A percentile compares a stretch with the other conserved stretches of the same genome.
These are phyloP conservation scores for Pseudocheirus occidentalis DNA, from an alignment of 2,797 vertebrate species.

Conservation along the genomic window DNA sequence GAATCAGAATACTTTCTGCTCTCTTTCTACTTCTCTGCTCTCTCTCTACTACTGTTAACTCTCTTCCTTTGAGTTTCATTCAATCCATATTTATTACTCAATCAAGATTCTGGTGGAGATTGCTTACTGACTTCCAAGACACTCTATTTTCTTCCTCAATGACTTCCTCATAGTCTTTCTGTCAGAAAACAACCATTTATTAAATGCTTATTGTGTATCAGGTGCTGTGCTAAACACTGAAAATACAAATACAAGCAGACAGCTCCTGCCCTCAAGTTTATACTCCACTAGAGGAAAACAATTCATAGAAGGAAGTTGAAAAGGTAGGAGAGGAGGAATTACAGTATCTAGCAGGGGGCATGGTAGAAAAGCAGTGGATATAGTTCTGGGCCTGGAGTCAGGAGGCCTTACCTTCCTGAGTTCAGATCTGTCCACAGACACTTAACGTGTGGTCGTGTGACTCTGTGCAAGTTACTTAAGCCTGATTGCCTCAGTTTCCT, in stretches of 20 bases:
- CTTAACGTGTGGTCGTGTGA: no score
- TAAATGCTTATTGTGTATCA: background rate
- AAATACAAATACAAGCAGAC: background rate
- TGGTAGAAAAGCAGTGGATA: no score
- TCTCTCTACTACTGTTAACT: background rate
- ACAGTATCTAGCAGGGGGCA: background rate
- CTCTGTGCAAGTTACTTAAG: background rate
- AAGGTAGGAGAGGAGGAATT: background rate
- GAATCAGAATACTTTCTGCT: background rate
- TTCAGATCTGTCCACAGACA: background rate
- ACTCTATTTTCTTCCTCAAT: background rate
- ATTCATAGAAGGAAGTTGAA: background rate
- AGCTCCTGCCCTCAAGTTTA: background rate
- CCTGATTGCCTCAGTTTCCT: background rate
- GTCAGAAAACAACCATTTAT: background rate
- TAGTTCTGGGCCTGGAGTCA: no score
- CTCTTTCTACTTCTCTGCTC: background rate
- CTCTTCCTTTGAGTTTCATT: background rate
- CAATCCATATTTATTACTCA: background rate
- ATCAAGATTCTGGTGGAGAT: background rate
- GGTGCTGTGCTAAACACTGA: background rate
- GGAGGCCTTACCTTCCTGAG: no score
- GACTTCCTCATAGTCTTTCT: background rate
- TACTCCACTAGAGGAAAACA: background rate
- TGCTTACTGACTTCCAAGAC: background rate